Base-by-base conservation (phyloP, 2,113 vertebrate species). In the Eptesicus fuscus region DNA sequence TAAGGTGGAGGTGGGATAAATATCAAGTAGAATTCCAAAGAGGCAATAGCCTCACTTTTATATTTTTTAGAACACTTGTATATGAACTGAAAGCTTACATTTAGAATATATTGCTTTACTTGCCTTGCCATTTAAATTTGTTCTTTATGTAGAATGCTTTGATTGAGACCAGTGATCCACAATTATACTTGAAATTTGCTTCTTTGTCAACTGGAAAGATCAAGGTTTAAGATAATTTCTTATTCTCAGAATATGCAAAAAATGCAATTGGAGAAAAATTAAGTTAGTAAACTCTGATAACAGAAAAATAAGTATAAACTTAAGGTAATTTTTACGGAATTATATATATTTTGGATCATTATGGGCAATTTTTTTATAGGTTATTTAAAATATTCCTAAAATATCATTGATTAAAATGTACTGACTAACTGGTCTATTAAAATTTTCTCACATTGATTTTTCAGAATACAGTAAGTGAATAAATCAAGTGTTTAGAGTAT, bases 211-310 rank as follows among this genome's bases (percentile, higher is more conserved):
- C 22, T 83, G 76, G 83, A 86, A 91, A 83, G 67, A 69, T 61
- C 30, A 83, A 78, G 25, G 22, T 44, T 67, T 90, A 78, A 90
- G 56, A 59, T 77, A 88, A 61, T 51, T 59, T 67, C 2, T 56
- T 83, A 30, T 47, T 63, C 47, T 59, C 47, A 83, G 51, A 88
- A 84, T 70, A 40, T 42, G 59, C 44, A 71, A 83, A 83, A 92
- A 94, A 79, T 63, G 12, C 7, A 65, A 9, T 23, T 70, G 63
- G 63, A 9, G 37, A 49, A 95, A 89, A 79, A 69, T 70, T 53
- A 80, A 82, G 22, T 87, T 71, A 77, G 37, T 94, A 86, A 93
- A 90, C 90, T 77, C 9, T 87, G 65, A 88, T 44, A 83, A 56
- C 51, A 85, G 67, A 51, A 77, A 76, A 88, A 77, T 3, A 79